Conservation (phyloP, 2,797 vertebrate species). For the Rhincodon typus region DNA sequence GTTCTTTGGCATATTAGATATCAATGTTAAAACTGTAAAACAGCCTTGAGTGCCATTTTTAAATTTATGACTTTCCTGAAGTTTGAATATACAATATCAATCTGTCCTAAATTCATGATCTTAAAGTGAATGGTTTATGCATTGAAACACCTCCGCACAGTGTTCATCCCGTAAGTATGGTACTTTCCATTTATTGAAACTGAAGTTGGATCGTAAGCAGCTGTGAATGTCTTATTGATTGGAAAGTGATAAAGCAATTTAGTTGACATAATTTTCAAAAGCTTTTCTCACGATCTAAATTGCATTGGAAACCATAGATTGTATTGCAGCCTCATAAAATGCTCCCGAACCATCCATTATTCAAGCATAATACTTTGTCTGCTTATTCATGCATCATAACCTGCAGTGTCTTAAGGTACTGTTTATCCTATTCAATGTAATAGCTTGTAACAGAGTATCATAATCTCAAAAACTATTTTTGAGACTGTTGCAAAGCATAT, state of each 20-base stretch:
- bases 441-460: background rate
- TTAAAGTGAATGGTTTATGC: background rate
- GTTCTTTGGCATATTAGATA: background rate
- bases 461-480: background rate
- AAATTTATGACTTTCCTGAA: background rate
- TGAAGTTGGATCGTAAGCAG: background rate
- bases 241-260: background rate
- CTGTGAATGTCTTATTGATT: background rate
- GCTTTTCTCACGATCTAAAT: background rate
- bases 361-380: background rate
- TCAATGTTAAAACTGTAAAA: background rate
- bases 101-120: background rate
- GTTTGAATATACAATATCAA: background rate
- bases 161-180: background rate
- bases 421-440: background rate
- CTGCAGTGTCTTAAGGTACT: background rate
- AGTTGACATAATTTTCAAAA: background rate
- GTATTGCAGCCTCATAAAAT: constrained; percentile 1
- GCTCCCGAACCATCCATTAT: background rate
- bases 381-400: too few species aligned
- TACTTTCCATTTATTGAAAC: background rate
- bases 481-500: background rate
- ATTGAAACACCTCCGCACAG: background rate
- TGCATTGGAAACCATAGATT: background rate
- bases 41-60: background rate